A percentile compares a stretch with the other conserved stretches of the same genome.
phyloP scores from a whole-genome alignment of 2,797 vertebrate genomes.

The Lophotriccus pileatus region DNA sequence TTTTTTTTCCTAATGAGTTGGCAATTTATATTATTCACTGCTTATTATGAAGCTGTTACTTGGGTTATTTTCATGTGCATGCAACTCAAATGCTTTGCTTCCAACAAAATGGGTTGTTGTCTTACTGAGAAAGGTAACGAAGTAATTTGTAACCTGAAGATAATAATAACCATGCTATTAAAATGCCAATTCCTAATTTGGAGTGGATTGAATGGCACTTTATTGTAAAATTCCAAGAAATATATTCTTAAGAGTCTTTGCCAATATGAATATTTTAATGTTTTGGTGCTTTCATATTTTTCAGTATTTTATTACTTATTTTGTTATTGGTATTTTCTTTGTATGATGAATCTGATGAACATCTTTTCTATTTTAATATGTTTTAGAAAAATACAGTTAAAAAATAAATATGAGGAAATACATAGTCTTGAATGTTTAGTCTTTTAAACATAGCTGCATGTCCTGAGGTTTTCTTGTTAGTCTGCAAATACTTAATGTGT shows the following conservation, averaged over 20 bases:
- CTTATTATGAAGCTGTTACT: slow-evolving; percentile 31
- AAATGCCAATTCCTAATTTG: slow-evolving; percentile 69
- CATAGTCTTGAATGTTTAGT: slow-evolving; percentile 25
- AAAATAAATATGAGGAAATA: slow-evolving; percentile 74
- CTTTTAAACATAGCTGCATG: background rate
- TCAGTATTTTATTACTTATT: slow-evolving; percentile 80
- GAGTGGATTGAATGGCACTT: slow-evolving; percentile 77
- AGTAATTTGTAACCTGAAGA: slow-evolving; percentile 36
- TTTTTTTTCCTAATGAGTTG: slow-evolving; percentile 32
- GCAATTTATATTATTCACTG: background rate
- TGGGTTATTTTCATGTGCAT: slow-evolving; percentile 18
- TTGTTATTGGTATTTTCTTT: slow-evolving; percentile 76
- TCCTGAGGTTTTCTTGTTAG: background rate
- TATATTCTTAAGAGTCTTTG: slow-evolving; percentile 76
- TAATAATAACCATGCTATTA: slow-evolving; percentile 64
- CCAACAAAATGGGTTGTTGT: slow-evolving; percentile 8
- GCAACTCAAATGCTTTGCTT: slow-evolving; percentile 43
- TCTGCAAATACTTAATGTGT: background rate
- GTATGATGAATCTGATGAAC: slow-evolving; percentile 74
- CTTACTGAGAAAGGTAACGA: slow-evolving; percentile 18
- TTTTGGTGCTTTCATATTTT: slow-evolving; percentile 80
- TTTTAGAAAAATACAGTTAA: slow-evolving; percentile 74
- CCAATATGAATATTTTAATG: slow-evolving; percentile 76
- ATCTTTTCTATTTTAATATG: slow-evolving; percentile 83
- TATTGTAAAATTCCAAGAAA: slow-evolving; percentile 73